Percentiles rank a stretch among this genome's conserved stretches.
Evolutionary conservation across 1,140 invertebrate species (phyloP).

Genomic region (Meloidogyne floridensis): DNA sequence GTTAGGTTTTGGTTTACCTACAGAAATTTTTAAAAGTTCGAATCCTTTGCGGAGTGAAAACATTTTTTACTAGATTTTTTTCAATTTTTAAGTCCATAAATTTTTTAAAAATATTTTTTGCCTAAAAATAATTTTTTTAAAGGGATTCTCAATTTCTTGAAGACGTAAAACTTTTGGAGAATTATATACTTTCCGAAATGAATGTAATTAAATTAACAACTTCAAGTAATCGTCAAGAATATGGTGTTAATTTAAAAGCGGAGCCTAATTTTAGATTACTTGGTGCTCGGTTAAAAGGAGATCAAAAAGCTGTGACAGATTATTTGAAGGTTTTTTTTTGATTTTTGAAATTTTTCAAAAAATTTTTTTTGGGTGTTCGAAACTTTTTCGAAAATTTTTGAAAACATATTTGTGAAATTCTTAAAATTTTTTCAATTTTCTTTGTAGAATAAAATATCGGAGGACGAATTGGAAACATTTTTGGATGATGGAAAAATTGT

Average conservation of each 20-base stretch:
- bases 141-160: constrained; percentile 78
- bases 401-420: not conserved
- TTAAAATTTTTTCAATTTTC: constrained; percentile 37
- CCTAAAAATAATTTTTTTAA: not conserved
- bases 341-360: too few relatives aligned
- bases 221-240: constrained; percentile 87
- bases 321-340: constrained; percentile 74
- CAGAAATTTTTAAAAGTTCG: too few relatives aligned
- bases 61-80: too few relatives aligned
- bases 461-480: constrained; percentile 80
- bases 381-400: too few relatives aligned
- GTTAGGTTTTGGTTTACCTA: too few relatives aligned
- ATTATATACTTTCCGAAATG: constrained; percentile 82
- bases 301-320: constrained; percentile 83
- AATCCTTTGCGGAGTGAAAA: too few relatives aligned
- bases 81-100: not conserved
- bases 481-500: constrained; percentile 75
- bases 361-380: too few relatives aligned
- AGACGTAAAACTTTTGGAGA: constrained; percentile 80
- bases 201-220: constrained; percentile 86
- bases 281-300: constrained; percentile 82
- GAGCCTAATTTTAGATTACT: constrained; percentile 88
- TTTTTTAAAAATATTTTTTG: not conserved
- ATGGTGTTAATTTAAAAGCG: constrained; percentile 86
- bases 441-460: constrained; percentile 72